These are phyloP conservation scores for Cryptoblepharus egeriae DNA, from an alignment of 2,797 vertebrate species.

Conservation along the genomic window DNA sequence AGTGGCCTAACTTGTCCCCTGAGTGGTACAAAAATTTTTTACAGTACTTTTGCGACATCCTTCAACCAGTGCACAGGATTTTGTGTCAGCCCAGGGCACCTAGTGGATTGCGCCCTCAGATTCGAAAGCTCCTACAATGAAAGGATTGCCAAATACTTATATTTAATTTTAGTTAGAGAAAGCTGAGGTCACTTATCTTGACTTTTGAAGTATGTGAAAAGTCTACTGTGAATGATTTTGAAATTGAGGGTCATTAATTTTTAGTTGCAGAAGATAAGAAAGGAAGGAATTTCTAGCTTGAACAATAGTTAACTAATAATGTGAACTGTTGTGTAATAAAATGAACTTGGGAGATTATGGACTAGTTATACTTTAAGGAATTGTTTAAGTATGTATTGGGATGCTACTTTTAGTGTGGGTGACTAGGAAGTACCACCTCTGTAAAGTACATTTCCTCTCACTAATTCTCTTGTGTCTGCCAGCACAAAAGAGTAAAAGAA, in stretches of 20 bases:
- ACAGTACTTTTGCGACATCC: too few species aligned
- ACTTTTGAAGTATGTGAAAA: neutral
- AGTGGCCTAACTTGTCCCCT: too few species aligned
- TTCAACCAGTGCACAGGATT: too few species aligned
- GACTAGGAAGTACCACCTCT: neutral
- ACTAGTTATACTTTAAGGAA: neutral
- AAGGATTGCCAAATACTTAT: neutral
- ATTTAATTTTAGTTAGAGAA: neutral
- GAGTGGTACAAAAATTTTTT: too few species aligned
- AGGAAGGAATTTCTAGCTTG: neutral
- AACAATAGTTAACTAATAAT: neutral
- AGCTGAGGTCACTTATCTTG: neutral
- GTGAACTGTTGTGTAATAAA: neutral
- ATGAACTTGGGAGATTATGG: neutral
- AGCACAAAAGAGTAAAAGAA: slow-evolving; percentile 32
- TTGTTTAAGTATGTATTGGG: neutral
- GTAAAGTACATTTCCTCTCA: slow-evolving; percentile 11
- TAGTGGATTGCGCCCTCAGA: too few species aligned
- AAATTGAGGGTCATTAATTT: neutral
- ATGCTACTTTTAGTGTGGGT: neutral
- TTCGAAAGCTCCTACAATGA: neutral
- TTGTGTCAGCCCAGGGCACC: too few species aligned
- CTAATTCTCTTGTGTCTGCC: slow-evolving; percentile 13
- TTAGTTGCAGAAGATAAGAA: neutral
- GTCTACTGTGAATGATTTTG: neutral